Percentiles rank a stretch among this genome's conserved stretches.
These are phyloP conservation scores for Colaptes auratus DNA, from an alignment of 2,113 vertebrate species.

Conservation along the genomic window DNA sequence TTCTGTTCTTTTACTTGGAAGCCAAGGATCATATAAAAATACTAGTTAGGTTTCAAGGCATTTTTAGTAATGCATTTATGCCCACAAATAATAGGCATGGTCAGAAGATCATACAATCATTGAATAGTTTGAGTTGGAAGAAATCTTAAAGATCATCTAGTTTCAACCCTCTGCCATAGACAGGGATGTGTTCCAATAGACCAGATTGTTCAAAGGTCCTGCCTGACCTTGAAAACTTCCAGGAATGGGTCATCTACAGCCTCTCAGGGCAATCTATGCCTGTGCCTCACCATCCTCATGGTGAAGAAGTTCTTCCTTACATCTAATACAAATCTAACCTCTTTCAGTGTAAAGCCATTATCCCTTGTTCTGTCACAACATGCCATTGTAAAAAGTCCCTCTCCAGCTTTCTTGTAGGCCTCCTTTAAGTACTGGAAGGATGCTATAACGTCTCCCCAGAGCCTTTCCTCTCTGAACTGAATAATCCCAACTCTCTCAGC, in stretches of 20 bases:
- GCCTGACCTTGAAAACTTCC: background rate
- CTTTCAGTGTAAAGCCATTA: background rate
- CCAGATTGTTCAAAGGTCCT: background rate
- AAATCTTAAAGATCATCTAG: background rate
- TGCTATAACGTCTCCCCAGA: too few species aligned
- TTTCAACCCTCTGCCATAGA: background rate
- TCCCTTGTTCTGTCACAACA: too few species aligned
- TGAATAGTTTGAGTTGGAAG: background rate
- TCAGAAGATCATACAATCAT: background rate
- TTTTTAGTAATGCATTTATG: background rate
- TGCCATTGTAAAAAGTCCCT: too few species aligned
- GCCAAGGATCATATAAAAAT: background rate
- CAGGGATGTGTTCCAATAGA: background rate
- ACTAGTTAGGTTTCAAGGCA: background rate
- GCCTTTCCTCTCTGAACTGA: too few species aligned
- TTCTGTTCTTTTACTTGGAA: background rate
- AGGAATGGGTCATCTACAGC: background rate
- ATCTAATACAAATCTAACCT: background rate
- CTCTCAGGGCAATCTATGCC: background rate
- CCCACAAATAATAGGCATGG: background rate
- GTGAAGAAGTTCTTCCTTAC: background rate
- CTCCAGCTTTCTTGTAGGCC: too few species aligned
- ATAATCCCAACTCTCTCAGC: too few species aligned
- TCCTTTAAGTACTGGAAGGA: too few species aligned
- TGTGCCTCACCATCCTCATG: background rate